Evolutionary conservation across 64 coral and sea anemone species (phyloP).

Genomic region (Acropora tenuis): DNA sequence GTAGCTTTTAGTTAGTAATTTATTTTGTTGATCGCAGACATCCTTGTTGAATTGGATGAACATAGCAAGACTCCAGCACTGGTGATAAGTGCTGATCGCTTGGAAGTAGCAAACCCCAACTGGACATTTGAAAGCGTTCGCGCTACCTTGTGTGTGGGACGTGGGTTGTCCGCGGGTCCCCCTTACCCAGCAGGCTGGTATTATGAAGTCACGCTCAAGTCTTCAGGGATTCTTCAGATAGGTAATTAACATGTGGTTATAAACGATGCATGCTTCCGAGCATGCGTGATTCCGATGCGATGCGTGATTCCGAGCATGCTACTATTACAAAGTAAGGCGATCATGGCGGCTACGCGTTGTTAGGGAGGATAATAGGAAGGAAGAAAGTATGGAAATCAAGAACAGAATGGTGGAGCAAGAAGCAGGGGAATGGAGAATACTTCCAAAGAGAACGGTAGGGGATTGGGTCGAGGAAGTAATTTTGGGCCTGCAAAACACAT

Average conservation of each 20-base stretch:
- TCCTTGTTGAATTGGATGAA: conserved; percentile 76
- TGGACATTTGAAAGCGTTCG: conserved; percentile 99
- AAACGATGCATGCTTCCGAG: too few species aligned
- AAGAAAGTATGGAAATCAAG: too few species aligned
- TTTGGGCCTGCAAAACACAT: too few species aligned
- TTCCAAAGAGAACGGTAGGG: too few species aligned
- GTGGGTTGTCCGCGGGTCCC: conserved; percentile 44
- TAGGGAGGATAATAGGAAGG: too few species aligned
- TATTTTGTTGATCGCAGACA: conserved; percentile 29
- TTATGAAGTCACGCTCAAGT: conserved; percentile 91
- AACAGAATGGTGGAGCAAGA: too few species aligned
- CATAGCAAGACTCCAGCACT: conserved; percentile 76
- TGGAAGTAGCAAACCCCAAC: conserved; percentile 84
- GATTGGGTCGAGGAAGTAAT: too few species aligned
- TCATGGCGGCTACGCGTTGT: too few species aligned
- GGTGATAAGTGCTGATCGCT: conserved; percentile 77
- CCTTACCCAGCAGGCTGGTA: conserved; percentile 89
- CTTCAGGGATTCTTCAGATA: conserved; percentile 89
- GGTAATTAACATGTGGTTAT: conserved; percentile 32
- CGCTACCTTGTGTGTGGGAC: conserved; percentile 83
- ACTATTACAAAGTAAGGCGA: too few species aligned
- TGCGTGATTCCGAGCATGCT: too few species aligned
- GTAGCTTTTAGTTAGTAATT: not conserved
- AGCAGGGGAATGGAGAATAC: too few species aligned
- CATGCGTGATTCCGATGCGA: too few species aligned